These are phyloP conservation scores for Dioctria linearis DNA, from an alignment of 2,888 invertebrate genomes.

Conservation along the genomic window DNA sequence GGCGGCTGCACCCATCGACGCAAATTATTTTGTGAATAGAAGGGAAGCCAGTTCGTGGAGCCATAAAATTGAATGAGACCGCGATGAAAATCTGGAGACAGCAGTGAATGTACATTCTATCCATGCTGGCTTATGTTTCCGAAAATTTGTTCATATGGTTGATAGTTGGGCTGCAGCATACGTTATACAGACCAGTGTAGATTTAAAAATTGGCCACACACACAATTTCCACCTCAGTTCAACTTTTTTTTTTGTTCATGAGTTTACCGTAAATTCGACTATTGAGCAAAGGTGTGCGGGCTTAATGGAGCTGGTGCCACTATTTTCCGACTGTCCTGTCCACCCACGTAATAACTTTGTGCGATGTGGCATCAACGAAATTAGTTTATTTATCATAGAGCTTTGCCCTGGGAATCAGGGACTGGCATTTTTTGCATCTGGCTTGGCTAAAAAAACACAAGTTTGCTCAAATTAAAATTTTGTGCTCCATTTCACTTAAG, in stretches of 20 bases:
- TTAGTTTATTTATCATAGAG: constrained; percentile 31
- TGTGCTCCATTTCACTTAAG: constrained; percentile 41
- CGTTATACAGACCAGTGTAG: background rate
- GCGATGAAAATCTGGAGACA: constrained; percentile 45
- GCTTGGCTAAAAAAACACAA: background rate
- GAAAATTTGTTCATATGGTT: background rate
- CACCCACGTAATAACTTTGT: constrained; percentile 28
- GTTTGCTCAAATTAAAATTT: constrained; percentile 51
- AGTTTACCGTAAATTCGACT: constrained; percentile 42
- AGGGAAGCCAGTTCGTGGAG: background rate
- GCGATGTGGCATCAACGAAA: constrained; percentile 23
- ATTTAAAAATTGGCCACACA: constrained; percentile 13
- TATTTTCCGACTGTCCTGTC: background rate
- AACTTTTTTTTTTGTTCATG: constrained; percentile 7
- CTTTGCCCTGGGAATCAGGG: background rate
- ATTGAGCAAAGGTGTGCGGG: constrained; percentile 12
- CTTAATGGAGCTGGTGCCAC: constrained; percentile 43
- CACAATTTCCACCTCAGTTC: constrained; percentile 3
- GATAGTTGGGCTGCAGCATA: constrained; percentile 1
- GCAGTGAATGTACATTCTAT: background rate
- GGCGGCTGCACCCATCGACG: background rate
- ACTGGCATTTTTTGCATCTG: constrained; percentile 3
- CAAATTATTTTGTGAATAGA: constrained; percentile 12
- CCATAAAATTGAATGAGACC: constrained; percentile 30
- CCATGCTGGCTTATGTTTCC: constrained; percentile 1